Percentiles rank a stretch among this genome's conserved stretches.
Evolutionary conservation across 1,140 invertebrate species (phyloP).

Genomic region (Glomeris maerens): DNA sequence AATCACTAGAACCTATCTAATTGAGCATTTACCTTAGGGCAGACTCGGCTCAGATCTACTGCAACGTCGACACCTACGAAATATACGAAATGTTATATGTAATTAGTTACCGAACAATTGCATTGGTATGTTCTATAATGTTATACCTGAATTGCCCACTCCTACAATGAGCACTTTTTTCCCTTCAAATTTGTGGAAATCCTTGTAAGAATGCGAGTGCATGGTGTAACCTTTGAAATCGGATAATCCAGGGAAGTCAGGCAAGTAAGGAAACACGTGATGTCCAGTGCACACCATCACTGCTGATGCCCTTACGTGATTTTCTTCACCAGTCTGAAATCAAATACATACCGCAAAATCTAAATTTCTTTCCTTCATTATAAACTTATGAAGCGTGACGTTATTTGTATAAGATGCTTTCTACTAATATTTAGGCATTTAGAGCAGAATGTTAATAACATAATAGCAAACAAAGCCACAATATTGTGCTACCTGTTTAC

Average conservation of each 20-base stretch:
- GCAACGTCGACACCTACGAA: constrained; percentile 17
- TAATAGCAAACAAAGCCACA: no score
- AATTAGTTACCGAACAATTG: no score
- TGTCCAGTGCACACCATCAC: constrained; percentile 29
- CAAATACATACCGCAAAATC: no score
- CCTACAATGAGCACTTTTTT: constrained; percentile 36
- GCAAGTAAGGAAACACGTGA: constrained; percentile 24
- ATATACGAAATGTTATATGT: no score
- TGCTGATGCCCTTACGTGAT: neutral
- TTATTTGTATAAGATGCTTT: no score
- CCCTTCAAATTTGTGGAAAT: constrained; percentile 25
- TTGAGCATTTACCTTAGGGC: constrained; percentile 17
- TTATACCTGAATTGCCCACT: constrained; percentile 41
- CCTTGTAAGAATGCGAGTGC: constrained; percentile 34
- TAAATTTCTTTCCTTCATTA: no score
- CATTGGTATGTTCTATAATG: no score
- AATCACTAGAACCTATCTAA: no score
- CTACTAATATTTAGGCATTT: no score
- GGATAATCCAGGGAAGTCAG: constrained; percentile 21
- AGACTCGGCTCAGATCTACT: constrained; percentile 17
- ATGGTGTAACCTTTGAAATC: constrained; percentile 33
- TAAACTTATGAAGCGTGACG: no score
- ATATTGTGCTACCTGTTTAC: no score
- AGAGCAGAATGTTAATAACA: no score
- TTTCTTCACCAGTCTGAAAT: neutral